Evolutionary conservation across 2,113 vertebrate genomes (phyloP), one percentile per base, ranked within the genome.

Genomic region (Oreochromis tanganicae): DNA sequence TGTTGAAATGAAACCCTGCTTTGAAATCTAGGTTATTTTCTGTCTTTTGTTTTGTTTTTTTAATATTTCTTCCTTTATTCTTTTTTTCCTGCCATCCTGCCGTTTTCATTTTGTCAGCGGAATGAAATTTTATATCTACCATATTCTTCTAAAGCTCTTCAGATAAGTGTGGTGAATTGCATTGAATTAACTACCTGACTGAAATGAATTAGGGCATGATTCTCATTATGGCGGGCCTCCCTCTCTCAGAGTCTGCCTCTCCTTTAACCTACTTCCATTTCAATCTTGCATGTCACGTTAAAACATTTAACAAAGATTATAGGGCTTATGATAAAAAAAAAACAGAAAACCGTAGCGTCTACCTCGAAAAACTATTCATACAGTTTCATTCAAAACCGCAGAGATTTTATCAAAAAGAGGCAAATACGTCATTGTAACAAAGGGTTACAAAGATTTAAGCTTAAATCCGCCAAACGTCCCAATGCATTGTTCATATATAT

Each of bases 171-270:
- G 91, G 87, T 91, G 85, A 92, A 90, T 88, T 61, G 68, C 81
- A 87, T 78, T 93, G 89, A 93, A 94, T 90, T 87, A 92, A 91
- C 86, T 84, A 89, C 80, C 88, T 88, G 90, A 91, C 75, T 86
- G 91, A 89, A 90, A 89, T 89, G 84, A 94, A 91, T 91, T 78
- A 79, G 87, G 61, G 52, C 66, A 80, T 83, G 59, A 88, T 87
- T 93, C 83, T 90, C 85, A 87, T 91, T 88, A 84, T 50, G 32
- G 56, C 9, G 0, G 9, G 24, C 41, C 86, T 85, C 75, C 21
- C 79, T 63, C 63, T 80, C 19, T 46, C 34, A 34, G 16, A 1
- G 9, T 57, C 56, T 57, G 34, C 75, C 36, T 52, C 50, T 21
- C 16, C 11, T 78, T 63, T 24, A 61, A 9, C 46, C 52, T 17